phyloP scores from a whole-genome alignment of 2,113 vertebrate genomes.

The Chaetops frenatus region DNA sequence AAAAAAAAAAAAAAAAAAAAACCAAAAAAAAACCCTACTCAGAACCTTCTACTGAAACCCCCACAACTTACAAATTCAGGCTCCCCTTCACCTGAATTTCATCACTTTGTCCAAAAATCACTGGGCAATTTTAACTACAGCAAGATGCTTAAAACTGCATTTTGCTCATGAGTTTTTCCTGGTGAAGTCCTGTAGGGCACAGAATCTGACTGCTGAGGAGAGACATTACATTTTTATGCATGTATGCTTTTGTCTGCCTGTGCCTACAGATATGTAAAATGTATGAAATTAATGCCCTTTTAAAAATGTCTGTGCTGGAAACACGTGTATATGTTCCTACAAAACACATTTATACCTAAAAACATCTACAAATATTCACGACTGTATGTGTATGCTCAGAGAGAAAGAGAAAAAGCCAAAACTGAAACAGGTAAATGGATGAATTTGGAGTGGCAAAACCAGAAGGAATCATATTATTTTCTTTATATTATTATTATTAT shows the following conservation, averaged over 20 bases:
- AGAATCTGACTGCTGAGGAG: background rate
- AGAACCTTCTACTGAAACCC: background rate
- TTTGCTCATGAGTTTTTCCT: background rate
- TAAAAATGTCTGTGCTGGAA: background rate
- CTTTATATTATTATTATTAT: constrained; percentile 8
- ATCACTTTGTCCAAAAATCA: background rate
- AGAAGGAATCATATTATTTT: background rate
- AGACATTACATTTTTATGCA: background rate
- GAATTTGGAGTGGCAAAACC: background rate
- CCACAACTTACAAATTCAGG: background rate
- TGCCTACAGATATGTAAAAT: background rate
- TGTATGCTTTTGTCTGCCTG: background rate
- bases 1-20: too few relatives aligned
- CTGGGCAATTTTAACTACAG: background rate
- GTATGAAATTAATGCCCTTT: background rate
- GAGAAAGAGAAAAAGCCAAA: background rate
- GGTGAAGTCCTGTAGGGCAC: background rate
- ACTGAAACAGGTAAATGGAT: background rate
- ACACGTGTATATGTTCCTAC: background rate
- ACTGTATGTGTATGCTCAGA: background rate
- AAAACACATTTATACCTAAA: background rate
- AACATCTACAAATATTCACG: background rate
- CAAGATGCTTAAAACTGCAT: background rate
- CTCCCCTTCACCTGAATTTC: background rate
- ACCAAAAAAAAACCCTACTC: too few relatives aligned